Evolutionary conservation across 2,888 invertebrate genomes (phyloP).

Genomic region (Drosophila vallismaia): DNA sequence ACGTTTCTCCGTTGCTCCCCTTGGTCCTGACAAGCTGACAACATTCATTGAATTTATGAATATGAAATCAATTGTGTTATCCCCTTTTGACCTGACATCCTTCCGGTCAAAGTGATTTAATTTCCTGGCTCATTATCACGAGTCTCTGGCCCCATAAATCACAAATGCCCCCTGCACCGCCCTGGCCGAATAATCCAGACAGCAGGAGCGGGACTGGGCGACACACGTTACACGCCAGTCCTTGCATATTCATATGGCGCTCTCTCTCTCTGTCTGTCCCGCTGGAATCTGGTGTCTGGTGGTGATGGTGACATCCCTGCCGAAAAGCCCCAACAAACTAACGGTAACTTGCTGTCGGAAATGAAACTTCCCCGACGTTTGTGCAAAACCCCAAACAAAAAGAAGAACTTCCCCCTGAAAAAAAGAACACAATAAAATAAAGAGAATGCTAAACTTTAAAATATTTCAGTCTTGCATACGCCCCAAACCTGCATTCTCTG

Average conservation of each 20-base stretch:
- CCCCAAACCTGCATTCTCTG: constrained; percentile 28
- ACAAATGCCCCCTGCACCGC: constrained; percentile 63
- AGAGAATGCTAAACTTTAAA: constrained; percentile 62
- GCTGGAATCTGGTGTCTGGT: constrained; percentile 12
- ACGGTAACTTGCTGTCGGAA: constrained; percentile 80
- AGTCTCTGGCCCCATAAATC: constrained; percentile 80
- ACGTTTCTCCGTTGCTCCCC: neutral
- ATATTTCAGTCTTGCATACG: constrained; percentile 65
- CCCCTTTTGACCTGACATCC: constrained; percentile 79
- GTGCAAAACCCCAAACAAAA: constrained; percentile 39
- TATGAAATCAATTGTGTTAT: constrained; percentile 80
- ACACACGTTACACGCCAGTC: constrained; percentile 70
- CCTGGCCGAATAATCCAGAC: constrained; percentile 23
- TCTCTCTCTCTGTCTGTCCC: constrained; percentile 9
- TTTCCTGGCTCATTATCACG: constrained; percentile 81
- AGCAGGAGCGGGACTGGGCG: constrained; percentile 33
- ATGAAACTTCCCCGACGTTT: constrained; percentile 75
- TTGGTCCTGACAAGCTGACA: constrained; percentile 60
- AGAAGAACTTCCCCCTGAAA: constrained; percentile 18
- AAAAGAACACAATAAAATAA: constrained; percentile 25
- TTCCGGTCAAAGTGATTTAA: constrained; percentile 82
- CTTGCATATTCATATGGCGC: constrained; percentile 47
- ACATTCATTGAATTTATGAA: constrained; percentile 77
- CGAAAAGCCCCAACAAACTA: constrained; percentile 66
- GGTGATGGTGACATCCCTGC: constrained; percentile 68